phyloP scores from a whole-genome alignment of 2,888 invertebrate species.

The Dicranocentrus wangi region DNA sequence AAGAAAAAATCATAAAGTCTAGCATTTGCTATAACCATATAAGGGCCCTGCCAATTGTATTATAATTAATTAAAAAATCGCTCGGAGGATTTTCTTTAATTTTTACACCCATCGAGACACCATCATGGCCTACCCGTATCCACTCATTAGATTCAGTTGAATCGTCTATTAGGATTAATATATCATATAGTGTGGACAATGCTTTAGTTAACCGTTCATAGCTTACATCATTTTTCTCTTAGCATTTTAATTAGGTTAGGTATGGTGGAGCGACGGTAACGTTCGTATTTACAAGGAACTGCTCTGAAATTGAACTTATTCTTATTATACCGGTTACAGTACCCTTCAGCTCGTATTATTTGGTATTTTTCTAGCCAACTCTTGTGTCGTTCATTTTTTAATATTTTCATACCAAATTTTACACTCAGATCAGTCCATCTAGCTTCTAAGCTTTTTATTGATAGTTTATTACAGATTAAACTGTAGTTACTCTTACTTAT shows the following conservation, averaged over 20 bases:
- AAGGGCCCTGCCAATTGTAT: too few species aligned
- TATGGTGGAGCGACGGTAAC: constrained; percentile 9
- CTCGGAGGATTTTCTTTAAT: too few species aligned
- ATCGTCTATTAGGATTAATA: too few species aligned
- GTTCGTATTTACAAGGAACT: constrained; percentile 22
- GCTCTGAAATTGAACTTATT: neutral
- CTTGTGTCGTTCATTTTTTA: neutral
- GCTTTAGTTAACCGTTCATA: too few species aligned
- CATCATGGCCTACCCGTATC: too few species aligned
- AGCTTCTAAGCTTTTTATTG: neutral
- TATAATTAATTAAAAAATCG: too few species aligned
- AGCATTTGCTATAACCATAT: too few species aligned
- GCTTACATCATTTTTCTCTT: constrained; percentile 11
- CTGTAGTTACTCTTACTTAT: constrained; percentile 10
- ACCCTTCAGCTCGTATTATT: neutral
- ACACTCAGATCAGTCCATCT: neutral
- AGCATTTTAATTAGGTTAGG: constrained; percentile 15
- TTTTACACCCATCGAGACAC: too few species aligned
- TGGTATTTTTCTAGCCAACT: constrained; percentile 6
- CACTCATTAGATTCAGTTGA: too few species aligned
- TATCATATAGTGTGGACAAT: too few species aligned
- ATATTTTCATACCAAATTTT: constrained; percentile 6
- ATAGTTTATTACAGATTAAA: neutral
- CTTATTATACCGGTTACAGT: constrained; percentile 18
- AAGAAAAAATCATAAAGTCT: too few species aligned